A percentile compares a stretch with the other conserved stretches of the same genome.
Conservation (phyloP, 2,113 vertebrate species). For the Chaenocephalus aceratus region DNA sequence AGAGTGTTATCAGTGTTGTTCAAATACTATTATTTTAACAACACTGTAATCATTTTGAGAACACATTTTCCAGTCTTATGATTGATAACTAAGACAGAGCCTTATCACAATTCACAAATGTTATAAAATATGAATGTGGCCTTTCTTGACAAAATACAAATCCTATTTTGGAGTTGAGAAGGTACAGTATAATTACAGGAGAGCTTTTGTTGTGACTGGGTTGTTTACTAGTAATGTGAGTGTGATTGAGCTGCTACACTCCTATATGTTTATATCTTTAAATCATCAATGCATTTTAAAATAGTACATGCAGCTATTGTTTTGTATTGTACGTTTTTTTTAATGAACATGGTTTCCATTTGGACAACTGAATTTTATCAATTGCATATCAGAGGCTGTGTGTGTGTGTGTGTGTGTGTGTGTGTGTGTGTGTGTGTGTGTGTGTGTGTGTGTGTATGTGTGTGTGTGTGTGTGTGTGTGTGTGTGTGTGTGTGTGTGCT, state of each 20-base stretch:
- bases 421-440: background rate
- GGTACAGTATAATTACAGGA: background rate
- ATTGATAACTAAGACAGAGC: background rate
- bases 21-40: background rate
- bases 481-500: conserved; percentile 6
- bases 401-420: background rate
- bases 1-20: background rate
- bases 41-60: too few species aligned
- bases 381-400: conserved; percentile 14
- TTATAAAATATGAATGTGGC: background rate
- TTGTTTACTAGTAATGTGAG: conserved; percentile 1
- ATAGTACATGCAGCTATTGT: conserved; percentile 3
- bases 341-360: conserved; percentile 9
- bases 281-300: conserved; percentile 60
- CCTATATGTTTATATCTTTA: conserved; percentile 41
- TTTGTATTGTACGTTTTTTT: conserved; percentile 15
- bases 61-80: background rate
- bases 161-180: background rate
- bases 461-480: too few species aligned
- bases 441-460: too few species aligned
- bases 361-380: conserved; percentile 29
- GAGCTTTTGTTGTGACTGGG: background rate
- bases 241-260: background rate
- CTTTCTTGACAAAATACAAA: background rate
- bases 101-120: background rate